Evolutionary conservation across 2,113 vertebrate genomes (phyloP), one percentile per base, ranked within the genome.

Genomic region (Megaceryle maxima): DNA sequence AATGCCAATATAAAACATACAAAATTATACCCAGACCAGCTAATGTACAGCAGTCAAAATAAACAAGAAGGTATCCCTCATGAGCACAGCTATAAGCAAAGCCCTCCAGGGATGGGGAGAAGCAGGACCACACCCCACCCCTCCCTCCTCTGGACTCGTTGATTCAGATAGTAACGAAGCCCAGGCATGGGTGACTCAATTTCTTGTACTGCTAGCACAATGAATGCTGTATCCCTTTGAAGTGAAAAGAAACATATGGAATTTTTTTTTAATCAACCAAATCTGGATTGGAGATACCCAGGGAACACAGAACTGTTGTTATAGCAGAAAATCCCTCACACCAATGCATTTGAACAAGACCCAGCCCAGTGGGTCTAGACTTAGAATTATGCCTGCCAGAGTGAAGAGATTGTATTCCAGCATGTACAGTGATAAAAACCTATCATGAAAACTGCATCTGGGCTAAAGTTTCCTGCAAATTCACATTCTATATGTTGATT

Each of bases 301-400:
- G 24, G 24, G 20, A 86, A 80, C 7, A 59, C 10, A 83, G 55
- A 77, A 48, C 4, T 67, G 28, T 24, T 60, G 17, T 68, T 48
- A 60, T 1, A 56, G 28, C 8, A 83, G 43, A 88, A 79, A 90
- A 83, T 37, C 26, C 12, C 14, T 90, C 19, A 73, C 16, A 73
- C 8, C 0, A 0, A 11, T 72, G 13, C 8, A 44, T 88, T 83
- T 72, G 57, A 86, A 51, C 13, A 75, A 44, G 18, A 64, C 29
- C 0, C 11, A 64, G 2, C 6, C 4, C 28, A 19, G 5, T 8
- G 11, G 13, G n/a, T 39, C 35, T 44, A 9, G 19, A 12, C 67
- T 43, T 68, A 63, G 33, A 69, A 77, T 20, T 41, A 26, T 92
- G 26, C 12, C 29, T 84, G 33, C 6, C 14, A 22, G 4, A 62